Base-by-base conservation (phyloP, 2,888 invertebrate species). In the Drosophila austrosaltans region DNA sequence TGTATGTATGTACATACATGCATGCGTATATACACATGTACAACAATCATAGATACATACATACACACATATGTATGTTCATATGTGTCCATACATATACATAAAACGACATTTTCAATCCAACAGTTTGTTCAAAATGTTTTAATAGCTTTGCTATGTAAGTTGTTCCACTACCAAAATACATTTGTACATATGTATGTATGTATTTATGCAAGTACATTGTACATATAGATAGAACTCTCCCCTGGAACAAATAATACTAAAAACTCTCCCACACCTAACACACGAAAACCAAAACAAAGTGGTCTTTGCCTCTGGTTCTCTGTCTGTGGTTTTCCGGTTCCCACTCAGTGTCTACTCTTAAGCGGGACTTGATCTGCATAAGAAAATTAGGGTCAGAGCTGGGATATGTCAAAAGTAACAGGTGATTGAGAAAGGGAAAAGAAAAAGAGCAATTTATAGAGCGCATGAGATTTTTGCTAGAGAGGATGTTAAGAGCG, bases 341-440 rank as follows among this genome's bases (percentile, higher is more conserved):
- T 39, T 42, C 40, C 40, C 48, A 48, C 22, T 48, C 48, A 63
- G 61, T 66, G 65, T 77, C 70, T 76, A 84, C 83, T 83, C 83
- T 88, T 86, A 87, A 83, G 83, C 89, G 84, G 89, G 83, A 87
- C 87, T 83, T 83, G 83, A 83, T 83, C 83, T 83, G 89, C 83
- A 83, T 87, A 78, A 40, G 56, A 62, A 82, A 79, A 88, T 72
- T 83, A 82, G 84, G 88, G 84, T 86, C 85, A 69, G 81, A 67
- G 66, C 64, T 63, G 81, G 76, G 78, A 82, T 83, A 75, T 78
- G 71, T 82, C 67, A 73, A 73, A 75, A 81, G 78, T 83, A 82
- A 82, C 82, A 82, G 82, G 82, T 82, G 82, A 83, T 74, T 82
- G 72, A 42, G 58, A 53, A 74, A 78, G 84, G 82, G 82, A 75